Percentiles rank a stretch among this genome's conserved stretches.
phyloP scores from a whole-genome alignment of 2,888 invertebrate genomes.

The Rutpela maculata region DNA sequence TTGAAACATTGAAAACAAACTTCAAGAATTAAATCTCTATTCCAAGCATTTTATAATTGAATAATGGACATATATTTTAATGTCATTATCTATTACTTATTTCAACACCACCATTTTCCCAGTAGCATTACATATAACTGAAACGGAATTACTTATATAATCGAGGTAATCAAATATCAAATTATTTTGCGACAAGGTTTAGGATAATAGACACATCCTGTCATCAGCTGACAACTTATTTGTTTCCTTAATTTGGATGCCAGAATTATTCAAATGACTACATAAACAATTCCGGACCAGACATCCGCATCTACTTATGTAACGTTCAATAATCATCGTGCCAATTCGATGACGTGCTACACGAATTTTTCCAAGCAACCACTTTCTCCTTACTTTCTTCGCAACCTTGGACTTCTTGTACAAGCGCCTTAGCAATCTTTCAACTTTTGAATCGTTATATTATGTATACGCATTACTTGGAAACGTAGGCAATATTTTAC shows the following conservation, averaged over 20 bases:
- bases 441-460: conserved; percentile 31
- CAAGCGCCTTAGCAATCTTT: conserved; percentile 42
- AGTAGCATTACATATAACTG: not conserved
- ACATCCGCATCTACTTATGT: conserved; percentile 44
- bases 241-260: conserved; percentile 24
- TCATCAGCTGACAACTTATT: not conserved
- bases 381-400: conserved; percentile 63
- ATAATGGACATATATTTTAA: no score
- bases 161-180: not conserved
- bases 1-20: no score
- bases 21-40: no score
- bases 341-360: conserved; percentile 44
- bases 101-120: no score
- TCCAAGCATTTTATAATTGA: no score
- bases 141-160: not conserved
- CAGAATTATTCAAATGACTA: conserved; percentile 22
- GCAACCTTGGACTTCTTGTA: conserved; percentile 55
- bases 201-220: conserved; percentile 9
- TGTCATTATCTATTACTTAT: no score
- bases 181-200: not conserved
- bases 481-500: not conserved
- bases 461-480: not conserved
- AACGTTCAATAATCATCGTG: conserved; percentile 40
- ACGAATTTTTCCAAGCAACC: conserved; percentile 49
- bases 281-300: conserved; percentile 7